These are phyloP conservation scores for Ataeniobius toweri DNA, from an alignment of 2,797 vertebrate species.

Conservation along the genomic window DNA sequence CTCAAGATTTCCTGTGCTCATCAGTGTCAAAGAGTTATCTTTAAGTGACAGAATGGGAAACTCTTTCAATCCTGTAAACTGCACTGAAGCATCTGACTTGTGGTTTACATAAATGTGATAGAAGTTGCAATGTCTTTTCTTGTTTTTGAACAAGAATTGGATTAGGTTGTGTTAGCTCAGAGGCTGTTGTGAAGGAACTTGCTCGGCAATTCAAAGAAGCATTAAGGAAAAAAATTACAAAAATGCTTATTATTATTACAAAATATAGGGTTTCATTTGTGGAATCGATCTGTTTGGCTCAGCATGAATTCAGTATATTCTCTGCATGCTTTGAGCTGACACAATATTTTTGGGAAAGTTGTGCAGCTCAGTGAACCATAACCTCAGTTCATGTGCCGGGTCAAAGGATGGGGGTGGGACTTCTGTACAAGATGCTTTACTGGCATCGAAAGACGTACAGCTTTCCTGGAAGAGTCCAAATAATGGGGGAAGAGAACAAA, in stretches of 20 bases:
- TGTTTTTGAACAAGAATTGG: background rate
- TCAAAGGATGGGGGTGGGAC: constrained; percentile 60
- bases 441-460: constrained; percentile 62
- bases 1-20: constrained; percentile 38
- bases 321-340: constrained; percentile 19
- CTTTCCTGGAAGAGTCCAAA: constrained; percentile 76
- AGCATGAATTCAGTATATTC: background rate
- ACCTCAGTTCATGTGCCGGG: constrained; percentile 41
- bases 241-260: background rate
- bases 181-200: background rate
- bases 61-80: constrained; percentile 1
- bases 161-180: background rate
- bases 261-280: constrained; percentile 9
- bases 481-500: constrained; percentile 72
- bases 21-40: constrained; percentile 6
- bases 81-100: background rate
- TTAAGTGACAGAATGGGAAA: constrained; percentile 5
- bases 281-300: background rate
- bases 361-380: constrained; percentile 35
- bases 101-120: background rate
- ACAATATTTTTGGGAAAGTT: constrained; percentile 31
- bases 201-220: background rate
- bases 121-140: background rate
- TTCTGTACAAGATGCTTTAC: constrained; percentile 69
- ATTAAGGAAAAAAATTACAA: background rate